Evolutionary conservation across 2,113 vertebrate genomes (phyloP).

Genomic region (Brachionichthys hirsutus): DNA sequence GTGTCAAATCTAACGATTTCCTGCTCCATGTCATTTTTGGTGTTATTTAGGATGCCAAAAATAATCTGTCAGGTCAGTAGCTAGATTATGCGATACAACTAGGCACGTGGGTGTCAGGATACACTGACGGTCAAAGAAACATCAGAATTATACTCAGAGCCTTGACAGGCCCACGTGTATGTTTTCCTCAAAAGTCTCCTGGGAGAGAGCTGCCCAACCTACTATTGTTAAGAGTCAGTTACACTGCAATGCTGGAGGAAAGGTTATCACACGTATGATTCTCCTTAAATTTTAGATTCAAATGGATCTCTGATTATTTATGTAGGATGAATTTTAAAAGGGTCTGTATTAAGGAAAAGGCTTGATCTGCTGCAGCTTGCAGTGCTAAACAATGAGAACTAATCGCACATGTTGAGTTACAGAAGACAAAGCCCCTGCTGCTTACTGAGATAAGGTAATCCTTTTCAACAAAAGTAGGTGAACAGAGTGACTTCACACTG

Average conservation of each 20-base stretch:
- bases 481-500: conserved; percentile 35
- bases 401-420: conserved; percentile 60
- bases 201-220: conserved; percentile 17
- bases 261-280: conserved; percentile 53
- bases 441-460: conserved; percentile 69
- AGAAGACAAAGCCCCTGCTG: conserved; percentile 65
- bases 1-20: background rate
- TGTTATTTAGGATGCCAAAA: conserved; percentile 25
- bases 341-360: conserved; percentile 36
- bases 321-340: conserved; percentile 50
- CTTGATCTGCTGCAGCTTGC: conserved; percentile 61
- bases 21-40: conserved; percentile 20
- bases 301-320: conserved; percentile 68
- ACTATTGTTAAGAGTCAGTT: conserved; percentile 7
- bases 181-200: conserved; percentile 1
- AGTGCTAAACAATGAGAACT: conserved; percentile 61
- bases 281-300: conserved; percentile 61
- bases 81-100: conserved; percentile 26
- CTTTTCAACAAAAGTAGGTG: conserved; percentile 52
- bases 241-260: conserved; percentile 29
- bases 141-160: conserved; percentile 19
- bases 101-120: conserved; percentile 5
- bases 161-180: background rate
- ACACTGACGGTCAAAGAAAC: conserved; percentile 12
- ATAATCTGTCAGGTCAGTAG: conserved; percentile 21